Base-by-base conservation (phyloP, 2,113 vertebrate genomes). In the Thalassoma bifasciatum region DNA sequence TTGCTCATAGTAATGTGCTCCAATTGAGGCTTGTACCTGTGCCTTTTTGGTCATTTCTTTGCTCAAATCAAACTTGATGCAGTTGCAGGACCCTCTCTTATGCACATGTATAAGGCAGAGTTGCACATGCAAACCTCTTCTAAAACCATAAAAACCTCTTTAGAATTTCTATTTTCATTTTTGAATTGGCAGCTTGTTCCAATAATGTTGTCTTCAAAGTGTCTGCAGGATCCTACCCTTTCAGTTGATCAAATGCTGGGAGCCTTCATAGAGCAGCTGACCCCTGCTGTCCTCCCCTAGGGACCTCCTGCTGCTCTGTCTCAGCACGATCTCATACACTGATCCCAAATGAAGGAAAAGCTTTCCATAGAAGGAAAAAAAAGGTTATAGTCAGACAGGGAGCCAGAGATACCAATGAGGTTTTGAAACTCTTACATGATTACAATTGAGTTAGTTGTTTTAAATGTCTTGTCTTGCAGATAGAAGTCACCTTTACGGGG, bases 41-140 rank as follows among this genome's bases (percentile, higher is more conserved):
- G 22, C 5, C 38, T 58, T 37, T 56, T 59, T 68, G 53, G 10
- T 38, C 7, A 78, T 76, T 66, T 73, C 49, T 21, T 46, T 30
- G 37, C 52, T 59, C 22, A 71, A 47, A 56, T 3, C 19, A 65
- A 46, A 60, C 8, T 54, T 47, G 30, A n/a, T 52, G 22, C 19
- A 60, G 26, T n/a, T n/a, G n/a, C n/a, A n/a, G n/a, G n/a, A n/a
- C n/a, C n/a, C n/a, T n/a, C n/a, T n/a, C n/a, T n/a, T n/a, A n/a
- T n/a, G n/a, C n/a, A n/a, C n/a, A n/a, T n/a, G n/a, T n/a, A n/a
- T n/a, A n/a, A 30, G 22, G 13, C 10, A 1, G 54, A 57, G 7
- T 0, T 63, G 16, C n/a, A 42, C 21, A 50, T 0, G 13, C 2
- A 24, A 10, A 11, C 7, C 3, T 24, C 13, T 23, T 23, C 24